phyloP scores from a whole-genome alignment of 2,797 vertebrate species.

The Sebastes taczanowskii region DNA sequence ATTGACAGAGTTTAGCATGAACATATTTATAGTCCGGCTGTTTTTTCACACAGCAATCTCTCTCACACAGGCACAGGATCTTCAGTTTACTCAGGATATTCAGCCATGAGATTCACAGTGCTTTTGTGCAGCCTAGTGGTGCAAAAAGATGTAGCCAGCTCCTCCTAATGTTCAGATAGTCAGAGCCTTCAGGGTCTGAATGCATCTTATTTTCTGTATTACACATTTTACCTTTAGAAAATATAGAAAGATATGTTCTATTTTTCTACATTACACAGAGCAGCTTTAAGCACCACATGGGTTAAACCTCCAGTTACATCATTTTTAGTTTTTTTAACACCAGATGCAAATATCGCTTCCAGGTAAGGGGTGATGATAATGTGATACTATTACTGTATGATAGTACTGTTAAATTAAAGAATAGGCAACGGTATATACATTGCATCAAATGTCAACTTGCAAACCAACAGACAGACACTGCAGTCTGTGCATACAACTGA shows the following conservation, averaged over 20 bases:
- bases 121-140: constrained; percentile 52
- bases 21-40: neutral
- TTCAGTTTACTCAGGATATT: neutral
- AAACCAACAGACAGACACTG: neutral
- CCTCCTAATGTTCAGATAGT: neutral
- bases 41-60: neutral
- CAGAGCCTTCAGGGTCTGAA: neutral
- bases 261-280: neutral
- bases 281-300: neutral
- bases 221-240: neutral
- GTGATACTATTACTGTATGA: neutral
- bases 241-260: neutral
- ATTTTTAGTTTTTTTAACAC: too few relatives aligned
- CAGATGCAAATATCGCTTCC: neutral
- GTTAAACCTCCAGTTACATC: neutral
- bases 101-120: neutral
- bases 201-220: neutral
- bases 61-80: neutral
- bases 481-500: neutral
- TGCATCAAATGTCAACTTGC: neutral
- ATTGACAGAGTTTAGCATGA: neutral
- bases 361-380: neutral
- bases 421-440: neutral
- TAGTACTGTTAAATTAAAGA: neutral
- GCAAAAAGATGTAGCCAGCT: neutral